These are phyloP conservation scores for Gonatopus flavifemur DNA, from an alignment of 1,140 invertebrate species.

Conservation along the genomic window DNA sequence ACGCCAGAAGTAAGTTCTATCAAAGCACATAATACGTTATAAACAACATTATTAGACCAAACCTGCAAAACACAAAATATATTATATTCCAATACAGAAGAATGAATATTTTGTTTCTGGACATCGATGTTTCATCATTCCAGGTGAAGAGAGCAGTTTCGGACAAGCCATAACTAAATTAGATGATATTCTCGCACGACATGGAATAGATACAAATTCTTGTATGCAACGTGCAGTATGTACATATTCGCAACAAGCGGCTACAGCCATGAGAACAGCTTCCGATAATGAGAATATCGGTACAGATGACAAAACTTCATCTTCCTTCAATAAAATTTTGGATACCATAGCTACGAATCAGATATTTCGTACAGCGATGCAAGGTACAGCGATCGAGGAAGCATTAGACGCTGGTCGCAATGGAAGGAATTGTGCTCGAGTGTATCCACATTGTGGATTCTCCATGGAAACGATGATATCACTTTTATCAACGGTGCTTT, in stretches of 20 bases:
- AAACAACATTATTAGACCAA: no score
- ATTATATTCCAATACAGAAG: no score
- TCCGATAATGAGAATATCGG: slow-evolving; percentile 58
- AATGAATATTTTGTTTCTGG: no score
- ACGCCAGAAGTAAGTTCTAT: slow-evolving; percentile 67
- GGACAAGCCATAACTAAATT: slow-evolving; percentile 68
- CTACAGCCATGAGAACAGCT: slow-evolving; percentile 28
- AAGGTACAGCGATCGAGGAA: slow-evolving; percentile 75
- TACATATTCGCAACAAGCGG: slow-evolving; percentile 71
- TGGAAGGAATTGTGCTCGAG: slow-evolving; percentile 38
- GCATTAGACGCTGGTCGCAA: slow-evolving; percentile 68
- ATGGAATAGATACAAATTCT: slow-evolving; percentile 76
- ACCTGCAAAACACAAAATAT: no score
- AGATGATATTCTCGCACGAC: slow-evolving; percentile 70
- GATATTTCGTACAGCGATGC: slow-evolving; percentile 69
- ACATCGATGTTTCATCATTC: no score
- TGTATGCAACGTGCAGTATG: slow-evolving; percentile 79
- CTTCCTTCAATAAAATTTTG: slow-evolving; percentile 68
- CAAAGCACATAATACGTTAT: neutral
- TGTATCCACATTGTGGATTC: slow-evolving; percentile 50
- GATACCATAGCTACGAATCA: slow-evolving; percentile 70
- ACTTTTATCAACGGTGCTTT: slow-evolving; percentile 38
- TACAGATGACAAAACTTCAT: slow-evolving; percentile 62
- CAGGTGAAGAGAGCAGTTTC: slow-evolving; percentile 68
- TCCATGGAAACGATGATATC: slow-evolving; percentile 48